Conservation (phyloP, 2,797 vertebrate species). For the Balearica regulorum region DNA sequence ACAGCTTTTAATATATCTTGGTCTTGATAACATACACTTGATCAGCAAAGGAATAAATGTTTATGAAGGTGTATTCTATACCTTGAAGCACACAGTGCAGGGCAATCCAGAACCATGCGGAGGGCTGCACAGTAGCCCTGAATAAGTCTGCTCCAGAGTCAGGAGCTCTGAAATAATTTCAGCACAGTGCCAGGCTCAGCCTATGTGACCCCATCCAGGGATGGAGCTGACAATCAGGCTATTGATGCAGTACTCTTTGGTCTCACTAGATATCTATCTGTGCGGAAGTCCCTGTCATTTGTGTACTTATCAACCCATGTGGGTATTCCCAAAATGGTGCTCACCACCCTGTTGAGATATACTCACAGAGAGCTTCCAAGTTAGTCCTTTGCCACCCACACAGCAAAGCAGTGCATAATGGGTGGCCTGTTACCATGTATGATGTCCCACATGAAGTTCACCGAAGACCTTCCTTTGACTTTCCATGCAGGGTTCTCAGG, state of each 20-base stretch:
- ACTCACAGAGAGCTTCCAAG: neutral
- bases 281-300: neutral
- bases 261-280: neutral
- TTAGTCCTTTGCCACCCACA: neutral
- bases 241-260: neutral
- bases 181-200: neutral
- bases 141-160: neutral
- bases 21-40: neutral
- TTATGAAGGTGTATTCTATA: neutral
- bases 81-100: neutral
- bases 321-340: neutral
- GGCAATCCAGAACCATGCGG: neutral
- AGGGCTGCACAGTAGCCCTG: neutral
- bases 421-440: neutral
- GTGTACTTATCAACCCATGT: accelerated
- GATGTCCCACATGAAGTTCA: neutral
- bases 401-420: neutral
- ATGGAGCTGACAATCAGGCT: neutral
- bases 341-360: neutral
- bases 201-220: neutral
- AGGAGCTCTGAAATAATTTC: neutral
- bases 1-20: neutral
- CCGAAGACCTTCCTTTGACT: neutral
- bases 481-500: accelerated
- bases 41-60: neutral